Evolutionary conservation across 1,140 invertebrate species (phyloP), one percentile per base, ranked within the genome.

Genomic region (Alviniconcha marisindica): DNA sequence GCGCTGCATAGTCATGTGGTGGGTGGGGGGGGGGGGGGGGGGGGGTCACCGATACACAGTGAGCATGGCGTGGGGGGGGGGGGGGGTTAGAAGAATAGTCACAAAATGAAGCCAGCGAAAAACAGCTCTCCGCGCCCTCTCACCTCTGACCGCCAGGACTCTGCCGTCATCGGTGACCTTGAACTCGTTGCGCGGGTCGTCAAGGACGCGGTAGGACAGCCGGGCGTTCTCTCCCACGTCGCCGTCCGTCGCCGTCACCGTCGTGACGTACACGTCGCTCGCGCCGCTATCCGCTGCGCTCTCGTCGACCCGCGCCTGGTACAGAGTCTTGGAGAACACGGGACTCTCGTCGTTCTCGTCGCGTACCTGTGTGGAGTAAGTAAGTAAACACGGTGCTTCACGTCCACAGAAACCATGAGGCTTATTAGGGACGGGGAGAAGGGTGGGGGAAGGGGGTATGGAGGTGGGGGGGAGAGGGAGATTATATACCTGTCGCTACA

Each of bases 341-440:
- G 98, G 98, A 0, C 95, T 89, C 91, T 99, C 98, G 93, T 99
- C 98, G 92, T 99, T 99, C 31, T 97, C 95, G 92, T 99, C 97
- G 0, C 95, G 44, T 0, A 99, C 97, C n/a, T 96, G 97, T 36
- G 99, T 97, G 90, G 98, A 97, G n/a, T 99, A 98, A 69, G 95
- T 96, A 36, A 15, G 38, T n/a, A 38, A 51, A 51, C 12, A 12
- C 48, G 12, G 12, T 15, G 21, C 48, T 15, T 51, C 0, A 15
- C 48, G 21, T 51, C 21, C 21, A 51, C 12, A 15, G 48, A 15
- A 15, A 15, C 21, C 48, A 51, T 51, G 21, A 21, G n/a, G n/a
- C n/a, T n/a, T n/a, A n/a, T n/a, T n/a, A n/a, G n/a, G n/a, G n/a
- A n/a, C n/a, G n/a, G n/a, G n/a, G n/a, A n/a, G n/a, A n/a, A n/a